Base-by-base conservation (phyloP, 1,140 invertebrate species). In the Sycobia sp. region DNA sequence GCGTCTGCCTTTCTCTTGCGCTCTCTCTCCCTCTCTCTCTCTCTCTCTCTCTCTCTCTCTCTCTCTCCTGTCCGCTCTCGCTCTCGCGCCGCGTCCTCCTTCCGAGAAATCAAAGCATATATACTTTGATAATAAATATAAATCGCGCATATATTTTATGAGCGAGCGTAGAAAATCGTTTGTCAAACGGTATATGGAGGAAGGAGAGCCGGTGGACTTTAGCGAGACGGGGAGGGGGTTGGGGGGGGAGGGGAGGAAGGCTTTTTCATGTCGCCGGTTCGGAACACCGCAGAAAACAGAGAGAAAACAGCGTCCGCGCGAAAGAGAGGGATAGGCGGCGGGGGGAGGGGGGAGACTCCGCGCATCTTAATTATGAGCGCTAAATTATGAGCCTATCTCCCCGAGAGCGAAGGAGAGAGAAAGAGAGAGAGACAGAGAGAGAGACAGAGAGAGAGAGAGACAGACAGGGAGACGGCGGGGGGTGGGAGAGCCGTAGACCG, bases 291-390 rank as follows among this genome's bases (percentile, higher is more conserved):
- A n/a, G n/a, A n/a, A n/a, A n/a, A n/a, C n/a, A n/a, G n/a, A n/a
- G n/a, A n/a, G n/a, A n/a, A n/a, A n/a, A n/a, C n/a, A n/a, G n/a
- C n/a, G n/a, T n/a, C n/a, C n/a, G n/a, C n/a, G n/a, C n/a, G n/a
- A n/a, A n/a, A n/a, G n/a, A n/a, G n/a, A n/a, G n/a, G n/a, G n/a
- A n/a, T n/a, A n/a, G 29, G 29, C 29, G 18, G 55, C n/a, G 25
- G 25, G 4, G n/a, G 25, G 47, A 32, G 14, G 10, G 10, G 11
- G n/a, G 27, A 41, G 3, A 14, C 18, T 46, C 46, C 47, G 23
- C 58, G 58, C 58, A 60, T 60, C 58, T 60, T 60, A 60, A 60
- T 60, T 60, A 60, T 32, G 47, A 60, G 36, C 58, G 25, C 20
- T 60, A 60, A 60, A 39, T 51, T 60, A 60, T 60, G 56, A 49